phyloP scores from a whole-genome alignment of 2,797 vertebrate genomes.

The Pangasius macronema region DNA sequence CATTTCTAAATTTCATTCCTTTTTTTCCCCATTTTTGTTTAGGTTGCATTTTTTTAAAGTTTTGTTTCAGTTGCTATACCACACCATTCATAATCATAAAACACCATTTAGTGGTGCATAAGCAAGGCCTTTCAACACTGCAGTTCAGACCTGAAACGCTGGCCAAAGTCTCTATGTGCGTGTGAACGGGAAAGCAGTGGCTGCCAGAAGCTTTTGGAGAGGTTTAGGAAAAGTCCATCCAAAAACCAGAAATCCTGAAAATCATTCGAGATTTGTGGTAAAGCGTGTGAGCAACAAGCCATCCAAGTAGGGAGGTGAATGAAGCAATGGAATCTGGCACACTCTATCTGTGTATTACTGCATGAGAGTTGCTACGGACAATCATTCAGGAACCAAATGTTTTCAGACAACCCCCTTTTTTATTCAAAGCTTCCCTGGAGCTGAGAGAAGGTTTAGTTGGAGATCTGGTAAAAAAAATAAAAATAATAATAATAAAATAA shows the following conservation, averaged over 20 bases:
- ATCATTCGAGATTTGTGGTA: slow-evolving; percentile 28
- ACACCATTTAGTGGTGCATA: slow-evolving; percentile 29
- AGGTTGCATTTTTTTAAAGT: not conserved
- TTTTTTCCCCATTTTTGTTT: not conserved
- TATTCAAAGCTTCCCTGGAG: not conserved
- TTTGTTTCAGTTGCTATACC: not conserved
- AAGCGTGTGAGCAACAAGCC: slow-evolving; percentile 10
- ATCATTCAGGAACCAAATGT: not conserved
- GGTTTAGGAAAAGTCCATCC: slow-evolving; percentile 4
- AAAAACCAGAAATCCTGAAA: slow-evolving; percentile 24
- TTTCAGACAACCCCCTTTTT: not conserved
- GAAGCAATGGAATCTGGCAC: slow-evolving; percentile 44
- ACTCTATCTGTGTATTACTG: not conserved
- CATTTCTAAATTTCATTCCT: not conserved
- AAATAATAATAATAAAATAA: not conserved
- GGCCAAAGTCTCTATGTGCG: slow-evolving; percentile 10
- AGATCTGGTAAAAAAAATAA: not conserved
- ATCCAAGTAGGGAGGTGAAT: slow-evolving; percentile 13
- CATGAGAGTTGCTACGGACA: not conserved
- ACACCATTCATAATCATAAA: not conserved
- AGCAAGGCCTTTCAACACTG: slow-evolving; percentile 3
- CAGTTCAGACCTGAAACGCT: not conserved
- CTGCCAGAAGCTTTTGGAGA: slow-evolving; percentile 22
- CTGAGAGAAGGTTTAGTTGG: not conserved
- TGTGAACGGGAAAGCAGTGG: slow-evolving; percentile 16